phyloP scores from a whole-genome alignment of 2,113 vertebrate species.

The Cyanoramphus novaezelandiae region DNA sequence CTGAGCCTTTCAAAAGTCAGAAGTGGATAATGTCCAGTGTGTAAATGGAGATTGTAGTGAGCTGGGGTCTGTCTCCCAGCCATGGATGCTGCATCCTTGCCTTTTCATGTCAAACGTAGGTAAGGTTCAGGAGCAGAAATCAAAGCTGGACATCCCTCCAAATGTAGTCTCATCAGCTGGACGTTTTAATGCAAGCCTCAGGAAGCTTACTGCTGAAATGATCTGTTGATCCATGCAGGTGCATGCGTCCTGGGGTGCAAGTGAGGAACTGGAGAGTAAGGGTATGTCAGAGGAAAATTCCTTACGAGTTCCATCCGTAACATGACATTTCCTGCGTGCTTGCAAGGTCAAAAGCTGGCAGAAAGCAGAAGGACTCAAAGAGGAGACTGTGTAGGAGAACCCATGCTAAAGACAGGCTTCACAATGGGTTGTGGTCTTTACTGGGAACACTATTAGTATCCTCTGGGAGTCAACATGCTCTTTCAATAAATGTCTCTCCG shows the following conservation, averaged over 20 bases:
- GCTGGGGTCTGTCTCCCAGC: neutral
- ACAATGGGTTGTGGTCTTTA: neutral
- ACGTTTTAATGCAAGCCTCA: neutral
- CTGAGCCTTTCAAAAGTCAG: conserved; percentile 3
- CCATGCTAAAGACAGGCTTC: fast-evolving
- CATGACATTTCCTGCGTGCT: neutral
- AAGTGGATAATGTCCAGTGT: neutral
- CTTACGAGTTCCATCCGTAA: neutral
- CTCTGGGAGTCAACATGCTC: neutral
- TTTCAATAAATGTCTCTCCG: neutral
- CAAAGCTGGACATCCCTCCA: neutral
- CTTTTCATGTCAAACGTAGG: neutral
- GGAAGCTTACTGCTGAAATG: neutral
- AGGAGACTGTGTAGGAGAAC: neutral
- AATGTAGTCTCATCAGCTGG: neutral
- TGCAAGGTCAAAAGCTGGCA: neutral
- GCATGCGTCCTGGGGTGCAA: neutral
- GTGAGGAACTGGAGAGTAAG: neutral
- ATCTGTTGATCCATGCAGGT: neutral
- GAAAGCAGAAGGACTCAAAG: neutral
- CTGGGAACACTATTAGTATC: neutral
- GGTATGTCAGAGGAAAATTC: neutral
- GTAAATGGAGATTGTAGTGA: neutral
- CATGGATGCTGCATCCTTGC: fast-evolving
- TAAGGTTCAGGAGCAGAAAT: neutral